These are phyloP conservation scores for Lacerta viridis DNA, from an alignment of 2,797 vertebrate genomes.

Conservation along the genomic window DNA sequence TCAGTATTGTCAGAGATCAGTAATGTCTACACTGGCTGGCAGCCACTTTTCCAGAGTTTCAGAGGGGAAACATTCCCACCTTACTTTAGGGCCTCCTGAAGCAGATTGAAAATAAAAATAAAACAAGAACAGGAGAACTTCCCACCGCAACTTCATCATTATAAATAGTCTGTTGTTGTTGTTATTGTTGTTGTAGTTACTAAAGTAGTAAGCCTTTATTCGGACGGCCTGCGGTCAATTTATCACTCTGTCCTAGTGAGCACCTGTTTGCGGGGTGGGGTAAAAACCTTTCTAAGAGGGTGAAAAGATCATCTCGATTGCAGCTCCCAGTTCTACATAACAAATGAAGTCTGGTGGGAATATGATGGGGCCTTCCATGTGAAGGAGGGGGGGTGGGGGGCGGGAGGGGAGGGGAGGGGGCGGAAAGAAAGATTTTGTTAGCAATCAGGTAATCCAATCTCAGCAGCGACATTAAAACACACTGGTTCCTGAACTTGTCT, in stretches of 20 bases:
- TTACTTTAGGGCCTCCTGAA: no score
- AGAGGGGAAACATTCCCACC: no score
- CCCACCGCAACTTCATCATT: no score
- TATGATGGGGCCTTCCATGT: slow-evolving; percentile 75
- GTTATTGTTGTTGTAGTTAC: no score
- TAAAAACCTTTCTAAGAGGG: slow-evolving; percentile 79
- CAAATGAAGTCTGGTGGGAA: slow-evolving; percentile 75
- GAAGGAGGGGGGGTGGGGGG: slow-evolving; percentile 45
- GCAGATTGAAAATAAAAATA: no score
- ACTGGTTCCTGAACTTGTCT: slow-evolving; percentile 82
- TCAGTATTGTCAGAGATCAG: no score
- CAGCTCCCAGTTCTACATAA: slow-evolving; percentile 80
- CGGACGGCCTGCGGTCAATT: slow-evolving; percentile 77
- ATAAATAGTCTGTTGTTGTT: no score
- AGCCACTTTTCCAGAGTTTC: no score
- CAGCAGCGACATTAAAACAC: slow-evolving; percentile 91
- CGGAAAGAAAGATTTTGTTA: slow-evolving; percentile 84
- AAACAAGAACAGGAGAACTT: no score
- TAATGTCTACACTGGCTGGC: no score
- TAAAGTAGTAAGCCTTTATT: slow-evolving; percentile 79
- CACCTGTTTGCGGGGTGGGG: slow-evolving; percentile 77
- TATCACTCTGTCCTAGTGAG: slow-evolving; percentile 64
- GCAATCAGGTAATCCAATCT: slow-evolving; percentile 92
- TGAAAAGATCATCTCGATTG: slow-evolving; percentile 82
- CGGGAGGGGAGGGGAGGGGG: not conserved